Evolutionary conservation across 1,140 invertebrate species (phyloP).

Genomic region (Euschistus heros): DNA sequence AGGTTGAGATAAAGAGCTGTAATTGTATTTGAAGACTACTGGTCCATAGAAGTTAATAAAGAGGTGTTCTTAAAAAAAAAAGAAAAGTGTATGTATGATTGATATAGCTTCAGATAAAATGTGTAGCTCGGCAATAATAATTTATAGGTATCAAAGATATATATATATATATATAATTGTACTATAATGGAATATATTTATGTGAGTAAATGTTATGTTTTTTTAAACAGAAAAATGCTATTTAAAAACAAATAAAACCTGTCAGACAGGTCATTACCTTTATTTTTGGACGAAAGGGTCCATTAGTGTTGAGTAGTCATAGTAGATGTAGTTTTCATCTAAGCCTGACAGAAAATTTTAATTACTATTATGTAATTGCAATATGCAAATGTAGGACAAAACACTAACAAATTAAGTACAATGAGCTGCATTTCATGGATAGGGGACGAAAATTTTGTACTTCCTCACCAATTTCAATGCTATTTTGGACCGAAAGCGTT

Average conservation of each 20-base stretch:
- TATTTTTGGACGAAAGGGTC: constrained; percentile 5
- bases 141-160: not conserved
- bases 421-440: not conserved
- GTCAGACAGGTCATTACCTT: not conserved
- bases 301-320: not conserved
- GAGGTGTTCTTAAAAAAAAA: not conserved
- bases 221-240: not conserved
- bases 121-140: constrained; percentile 3
- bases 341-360: too few species aligned
- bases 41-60: constrained; percentile 1
- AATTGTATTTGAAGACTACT: not conserved
- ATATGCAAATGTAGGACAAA: too few species aligned
- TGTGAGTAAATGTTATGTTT: constrained; percentile 1
- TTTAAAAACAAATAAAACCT: not conserved
- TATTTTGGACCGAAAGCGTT: too few species aligned
- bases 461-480: too few species aligned
- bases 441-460: not conserved
- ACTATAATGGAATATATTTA: constrained; percentile 4
- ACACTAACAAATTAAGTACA: not conserved
- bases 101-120: not conserved
- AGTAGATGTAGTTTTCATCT: not conserved
- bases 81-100: not conserved
- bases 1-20: too few species aligned
- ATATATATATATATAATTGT: not conserved
- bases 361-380: too few species aligned